Percentiles rank a stretch among this genome's conserved stretches.
Evolutionary conservation across 2,888 invertebrate genomes (phyloP).

Genomic region (Dione juno): DNA sequence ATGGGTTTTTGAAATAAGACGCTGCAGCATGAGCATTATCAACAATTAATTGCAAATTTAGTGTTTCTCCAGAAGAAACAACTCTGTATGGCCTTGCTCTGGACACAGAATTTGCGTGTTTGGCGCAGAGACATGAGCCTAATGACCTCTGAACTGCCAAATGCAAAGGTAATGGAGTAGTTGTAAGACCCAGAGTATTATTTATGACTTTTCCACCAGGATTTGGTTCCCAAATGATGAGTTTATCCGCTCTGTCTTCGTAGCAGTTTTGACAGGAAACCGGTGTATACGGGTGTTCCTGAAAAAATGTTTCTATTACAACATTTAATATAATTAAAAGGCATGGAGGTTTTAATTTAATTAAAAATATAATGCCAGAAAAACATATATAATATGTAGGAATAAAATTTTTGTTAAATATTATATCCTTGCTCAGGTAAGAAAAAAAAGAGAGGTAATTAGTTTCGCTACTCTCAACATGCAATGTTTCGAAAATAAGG

Average conservation of each 20-base stretch:
- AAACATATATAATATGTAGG: too few relatives aligned
- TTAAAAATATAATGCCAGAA: too few relatives aligned
- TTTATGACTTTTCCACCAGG: constrained; percentile 66
- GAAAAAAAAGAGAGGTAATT: too few relatives aligned
- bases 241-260: constrained; percentile 92
- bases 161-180: constrained; percentile 82
- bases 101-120: constrained; percentile 83
- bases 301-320: constrained; percentile 46
- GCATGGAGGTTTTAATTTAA: too few relatives aligned
- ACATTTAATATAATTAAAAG: constrained; percentile 8
- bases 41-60: constrained; percentile 91
- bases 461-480: too few relatives aligned
- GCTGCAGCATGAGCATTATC: constrained; percentile 93
- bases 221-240: constrained; percentile 90
- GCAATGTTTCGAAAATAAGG: too few relatives aligned
- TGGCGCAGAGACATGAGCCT: constrained; percentile 89
- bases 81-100: constrained; percentile 85
- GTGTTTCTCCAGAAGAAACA: constrained; percentile 90
- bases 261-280: constrained; percentile 93
- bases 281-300: constrained; percentile 90
- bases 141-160: constrained; percentile 87
- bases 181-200: constrained; percentile 63
- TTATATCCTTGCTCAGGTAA: too few relatives aligned
- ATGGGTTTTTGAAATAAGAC: constrained; percentile 93
- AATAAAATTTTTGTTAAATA: too few relatives aligned